Base-by-base conservation (phyloP, 1,140 invertebrate species). In the Drosophila rufa region DNA sequence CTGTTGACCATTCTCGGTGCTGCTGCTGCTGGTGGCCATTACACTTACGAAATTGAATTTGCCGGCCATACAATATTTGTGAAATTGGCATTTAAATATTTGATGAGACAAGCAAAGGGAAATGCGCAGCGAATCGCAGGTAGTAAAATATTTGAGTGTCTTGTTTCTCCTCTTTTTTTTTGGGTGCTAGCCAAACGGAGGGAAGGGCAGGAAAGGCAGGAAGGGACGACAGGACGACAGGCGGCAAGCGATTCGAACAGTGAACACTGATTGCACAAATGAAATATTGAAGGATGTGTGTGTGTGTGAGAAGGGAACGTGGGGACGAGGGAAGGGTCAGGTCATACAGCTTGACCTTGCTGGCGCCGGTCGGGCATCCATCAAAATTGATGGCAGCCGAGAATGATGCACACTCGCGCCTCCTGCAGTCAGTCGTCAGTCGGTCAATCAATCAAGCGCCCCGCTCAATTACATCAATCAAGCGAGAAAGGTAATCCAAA, bases 1-100 rank as follows among this genome's bases (percentile, higher is more conserved):
- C 53, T 56, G 36, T 56, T 48, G 38, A 15, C 47, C 43, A 48
- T 30, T 56, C 45, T 53, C 45, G 40, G 30, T 51, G n/a, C 30
- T 50, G 22, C n/a, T 53, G 38, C 42, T 43, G 42, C 27, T 77
- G 50, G 8, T 64, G 61, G 71, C 66, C 65, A 71, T 89, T 87
- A 89, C 76, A 87, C 68, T 80, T 87, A 79, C 77, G 48, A 89
- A 87, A 87, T 87, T 87, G 84, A 89, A 80, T 87, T 87, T 89
- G 74, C 76, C 48, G 70, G 58, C 66, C 67, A 58, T 79, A 73
- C 48, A 84, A 82, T 89, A 87, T 87, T 87, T 89, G 83, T 80
- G 83, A 89, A 87, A 87, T 87, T 87, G 83, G 77, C 83, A 87
- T 89, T 84, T 87, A 79, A 87, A 87, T 87, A 87, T 89, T 87